Percentiles rank a stretch among this genome's conserved stretches.
Evolutionary conservation across 2,113 vertebrate species (phyloP).

Genomic region (Phaethon lepturus): DNA sequence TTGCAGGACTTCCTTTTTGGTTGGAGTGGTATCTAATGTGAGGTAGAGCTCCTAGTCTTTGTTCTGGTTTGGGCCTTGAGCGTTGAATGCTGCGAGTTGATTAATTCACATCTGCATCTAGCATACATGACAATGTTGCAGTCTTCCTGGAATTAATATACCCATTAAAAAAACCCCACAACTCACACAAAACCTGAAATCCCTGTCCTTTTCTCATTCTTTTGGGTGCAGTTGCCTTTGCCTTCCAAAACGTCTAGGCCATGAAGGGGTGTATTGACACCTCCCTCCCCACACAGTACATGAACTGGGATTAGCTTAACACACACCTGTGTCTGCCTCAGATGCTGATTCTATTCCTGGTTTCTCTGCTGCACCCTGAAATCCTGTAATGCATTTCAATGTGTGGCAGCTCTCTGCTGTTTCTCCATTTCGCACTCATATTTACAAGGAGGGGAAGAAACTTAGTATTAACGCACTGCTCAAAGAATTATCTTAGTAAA

Average conservation of each 20-base stretch:
- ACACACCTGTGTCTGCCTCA: neutral
- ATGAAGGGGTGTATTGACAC: neutral
- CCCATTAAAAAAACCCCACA: neutral
- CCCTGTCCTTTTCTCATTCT: neutral
- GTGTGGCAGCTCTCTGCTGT: neutral
- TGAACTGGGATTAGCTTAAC: neutral
- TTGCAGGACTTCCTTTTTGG: neutral
- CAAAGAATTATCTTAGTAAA: neutral
- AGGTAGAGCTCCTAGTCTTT: neutral
- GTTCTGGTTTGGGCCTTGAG: neutral
- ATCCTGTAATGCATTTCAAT: neutral
- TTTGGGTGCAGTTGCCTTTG: neutral
- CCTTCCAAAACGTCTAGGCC: neutral
- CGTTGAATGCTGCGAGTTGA: neutral
- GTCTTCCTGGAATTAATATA: neutral
- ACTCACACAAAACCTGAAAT: neutral
- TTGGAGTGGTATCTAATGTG: neutral
- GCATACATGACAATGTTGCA: fast-evolving
- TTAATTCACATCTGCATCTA: neutral
- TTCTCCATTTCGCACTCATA: neutral
- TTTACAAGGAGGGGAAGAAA: neutral
- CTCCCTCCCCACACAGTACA: neutral
- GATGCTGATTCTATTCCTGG: conserved; percentile 1
- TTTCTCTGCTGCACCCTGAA: neutral
- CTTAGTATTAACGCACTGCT: neutral